phyloP scores from a whole-genome alignment of 30 jellyfish, hydroid and myxozoan genomes.

The Aurelia sp. region DNA sequence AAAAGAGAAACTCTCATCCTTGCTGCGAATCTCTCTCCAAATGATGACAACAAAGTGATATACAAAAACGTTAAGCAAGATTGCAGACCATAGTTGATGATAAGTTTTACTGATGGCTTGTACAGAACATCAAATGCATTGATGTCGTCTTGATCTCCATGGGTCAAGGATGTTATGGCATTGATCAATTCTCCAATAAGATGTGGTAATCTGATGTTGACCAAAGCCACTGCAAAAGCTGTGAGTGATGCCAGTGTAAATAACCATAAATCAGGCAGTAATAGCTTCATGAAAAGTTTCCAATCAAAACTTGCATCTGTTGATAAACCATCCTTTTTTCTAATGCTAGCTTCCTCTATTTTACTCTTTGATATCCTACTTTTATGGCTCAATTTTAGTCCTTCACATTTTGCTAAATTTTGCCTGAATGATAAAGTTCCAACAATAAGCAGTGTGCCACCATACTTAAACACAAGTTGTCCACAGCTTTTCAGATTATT shows the following conservation, averaged over 20 bases:
- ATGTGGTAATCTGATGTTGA: constrained; percentile 83
- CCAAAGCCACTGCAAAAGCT: constrained; percentile 96
- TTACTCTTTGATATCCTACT: constrained; percentile 39
- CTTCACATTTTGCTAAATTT: constrained; percentile 75
- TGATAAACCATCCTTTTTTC: constrained; percentile 1
- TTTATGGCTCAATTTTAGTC: constrained; percentile 81
- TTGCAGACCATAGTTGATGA: constrained; percentile 78
- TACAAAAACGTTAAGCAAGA: constrained; percentile 82
- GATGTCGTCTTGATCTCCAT: neutral
- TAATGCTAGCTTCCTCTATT: neutral
- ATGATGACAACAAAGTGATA: constrained; percentile 87
- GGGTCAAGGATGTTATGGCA: constrained; percentile 73
- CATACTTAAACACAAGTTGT: neutral
- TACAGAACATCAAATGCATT: constrained; percentile 68
- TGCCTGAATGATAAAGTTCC: constrained; percentile 10
- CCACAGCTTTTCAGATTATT: neutral
- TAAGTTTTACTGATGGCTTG: constrained; percentile 78
- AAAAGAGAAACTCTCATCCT: constrained; percentile 84
- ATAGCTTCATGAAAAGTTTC: constrained; percentile 64
- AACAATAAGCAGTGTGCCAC: constrained; percentile 22
- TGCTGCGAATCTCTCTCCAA: constrained; percentile 98
- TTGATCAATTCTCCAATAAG: constrained; percentile 92
- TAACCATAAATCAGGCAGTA: constrained; percentile 85
- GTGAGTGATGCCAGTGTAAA: constrained; percentile 83
- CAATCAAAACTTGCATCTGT: constrained; percentile 72